phyloP scores from a whole-genome alignment of 1,140 invertebrate genomes.

The Pissodes strobi region DNA sequence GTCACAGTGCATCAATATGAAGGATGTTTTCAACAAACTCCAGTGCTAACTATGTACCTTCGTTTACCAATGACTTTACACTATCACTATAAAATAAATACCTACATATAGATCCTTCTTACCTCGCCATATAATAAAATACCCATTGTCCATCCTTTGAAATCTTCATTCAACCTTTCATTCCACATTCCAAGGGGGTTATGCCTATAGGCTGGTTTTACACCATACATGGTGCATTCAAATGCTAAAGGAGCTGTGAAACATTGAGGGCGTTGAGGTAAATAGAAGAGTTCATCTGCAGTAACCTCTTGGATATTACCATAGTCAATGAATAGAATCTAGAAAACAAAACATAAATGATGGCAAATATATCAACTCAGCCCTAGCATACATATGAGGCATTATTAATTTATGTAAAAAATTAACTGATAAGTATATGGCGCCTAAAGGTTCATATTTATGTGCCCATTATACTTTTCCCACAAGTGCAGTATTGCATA shows the following conservation, averaged over 20 bases:
- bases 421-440: too few relatives aligned
- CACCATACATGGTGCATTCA: conserved; percentile 69
- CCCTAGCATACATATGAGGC: too few relatives aligned
- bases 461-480: too few relatives aligned
- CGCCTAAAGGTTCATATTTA: too few relatives aligned
- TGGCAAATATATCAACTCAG: background rate
- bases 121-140: conserved; percentile 58
- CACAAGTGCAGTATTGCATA: too few relatives aligned
- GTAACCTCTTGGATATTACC: conserved; percentile 64
- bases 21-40: too few relatives aligned
- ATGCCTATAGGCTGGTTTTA: conserved; percentile 66
- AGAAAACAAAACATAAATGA: too few relatives aligned
- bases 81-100: too few relatives aligned
- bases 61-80: too few relatives aligned
- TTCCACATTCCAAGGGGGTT: conserved; percentile 67
- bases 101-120: conserved; percentile 15
- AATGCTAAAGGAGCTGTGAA: conserved; percentile 64
- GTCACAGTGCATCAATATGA: too few relatives aligned
- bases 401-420: too few relatives aligned
- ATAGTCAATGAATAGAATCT: conserved; percentile 79
- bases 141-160: conserved; percentile 54
- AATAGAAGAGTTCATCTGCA: conserved; percentile 46
- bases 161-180: conserved; percentile 58
- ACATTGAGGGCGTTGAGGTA: conserved; percentile 48
- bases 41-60: too few relatives aligned